Conservation (phyloP, 23 tunicate species). For the Ciona savignyi region DNA sequence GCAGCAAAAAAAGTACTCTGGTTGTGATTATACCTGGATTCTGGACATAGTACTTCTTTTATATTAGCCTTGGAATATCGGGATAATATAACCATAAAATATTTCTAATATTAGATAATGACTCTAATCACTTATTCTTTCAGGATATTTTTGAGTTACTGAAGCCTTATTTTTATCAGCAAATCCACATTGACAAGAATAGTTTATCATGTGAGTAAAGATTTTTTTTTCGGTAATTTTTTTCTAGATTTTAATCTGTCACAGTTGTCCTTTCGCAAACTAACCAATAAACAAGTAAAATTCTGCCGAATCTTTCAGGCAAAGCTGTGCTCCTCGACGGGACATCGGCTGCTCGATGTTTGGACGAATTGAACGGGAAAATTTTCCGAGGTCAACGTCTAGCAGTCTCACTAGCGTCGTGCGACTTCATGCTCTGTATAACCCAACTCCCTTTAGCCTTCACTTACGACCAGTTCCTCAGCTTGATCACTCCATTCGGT, state of each 20-base stretch:
- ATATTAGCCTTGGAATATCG: neutral
- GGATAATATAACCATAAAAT: no score
- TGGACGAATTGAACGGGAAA: slow-evolving; percentile 52
- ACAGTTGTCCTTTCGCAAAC: neutral
- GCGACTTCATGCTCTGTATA: slow-evolving; percentile 91
- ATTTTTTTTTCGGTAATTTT: neutral
- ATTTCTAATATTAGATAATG: neutral
- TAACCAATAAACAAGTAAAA: neutral
- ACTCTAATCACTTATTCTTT: slow-evolving; percentile 3
- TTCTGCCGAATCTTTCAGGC: slow-evolving; percentile 29
- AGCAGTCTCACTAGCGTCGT: slow-evolving; percentile 70
- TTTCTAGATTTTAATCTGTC: no score
- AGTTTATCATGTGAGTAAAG: slow-evolving; percentile 76
- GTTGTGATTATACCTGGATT: no score
- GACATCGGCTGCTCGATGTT: slow-evolving; percentile 53
- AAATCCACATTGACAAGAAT: slow-evolving; percentile 85
- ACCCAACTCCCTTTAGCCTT: slow-evolving; percentile 72
- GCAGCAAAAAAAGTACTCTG: no score
- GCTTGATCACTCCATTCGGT: slow-evolving; percentile 81
- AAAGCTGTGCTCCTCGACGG: slow-evolving; percentile 93
- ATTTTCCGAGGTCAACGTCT: slow-evolving; percentile 47
- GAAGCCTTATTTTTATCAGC: slow-evolving; percentile 90
- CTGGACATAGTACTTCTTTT: no score
- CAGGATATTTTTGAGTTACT: slow-evolving; percentile 76
- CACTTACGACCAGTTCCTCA: slow-evolving; percentile 74